Conservation (phyloP, 2,113 vertebrate species). For the Podarcis raffonei region DNA sequence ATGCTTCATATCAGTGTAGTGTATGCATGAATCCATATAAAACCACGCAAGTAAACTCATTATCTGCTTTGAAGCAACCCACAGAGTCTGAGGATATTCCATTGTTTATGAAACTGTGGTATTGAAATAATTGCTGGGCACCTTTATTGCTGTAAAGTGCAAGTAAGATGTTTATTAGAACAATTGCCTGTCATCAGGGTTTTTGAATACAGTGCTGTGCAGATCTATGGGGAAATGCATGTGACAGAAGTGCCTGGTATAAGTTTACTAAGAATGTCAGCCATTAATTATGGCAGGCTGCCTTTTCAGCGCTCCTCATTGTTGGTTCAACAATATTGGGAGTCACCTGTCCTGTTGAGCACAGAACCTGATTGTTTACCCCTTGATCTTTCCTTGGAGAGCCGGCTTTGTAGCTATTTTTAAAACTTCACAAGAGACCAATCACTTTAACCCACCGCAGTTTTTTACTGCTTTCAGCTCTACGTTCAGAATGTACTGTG, state of each 20-base stretch:
- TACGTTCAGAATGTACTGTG: not conserved
- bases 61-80: not conserved
- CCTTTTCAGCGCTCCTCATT: slow-evolving; percentile 16
- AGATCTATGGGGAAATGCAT: not conserved
- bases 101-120: not conserved
- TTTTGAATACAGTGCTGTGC: not conserved
- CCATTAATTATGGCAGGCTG: not conserved
- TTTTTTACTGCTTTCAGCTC: slow-evolving; percentile 2
- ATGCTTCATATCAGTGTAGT: not conserved
- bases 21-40: not conserved
- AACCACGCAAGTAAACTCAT: fast-evolving
- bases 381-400: not conserved
- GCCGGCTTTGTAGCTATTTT: not conserved
- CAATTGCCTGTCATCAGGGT: not conserved
- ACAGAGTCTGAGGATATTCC: not conserved
- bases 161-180: not conserved
- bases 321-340: slow-evolving; percentile 10
- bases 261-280: not conserved
- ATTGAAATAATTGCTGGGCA: fast-evolving
- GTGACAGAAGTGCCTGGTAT: not conserved
- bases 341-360: not conserved
- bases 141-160: slow-evolving; percentile 10
- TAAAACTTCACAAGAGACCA: slow-evolving; percentile 41
- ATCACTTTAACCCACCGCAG: slow-evolving; percentile 22
- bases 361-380: slow-evolving; percentile 5